Evolutionary conservation across 1,140 invertebrate genomes (phyloP), one percentile per base, ranked within the genome.

Genomic region (Drosophila albomicans): DNA sequence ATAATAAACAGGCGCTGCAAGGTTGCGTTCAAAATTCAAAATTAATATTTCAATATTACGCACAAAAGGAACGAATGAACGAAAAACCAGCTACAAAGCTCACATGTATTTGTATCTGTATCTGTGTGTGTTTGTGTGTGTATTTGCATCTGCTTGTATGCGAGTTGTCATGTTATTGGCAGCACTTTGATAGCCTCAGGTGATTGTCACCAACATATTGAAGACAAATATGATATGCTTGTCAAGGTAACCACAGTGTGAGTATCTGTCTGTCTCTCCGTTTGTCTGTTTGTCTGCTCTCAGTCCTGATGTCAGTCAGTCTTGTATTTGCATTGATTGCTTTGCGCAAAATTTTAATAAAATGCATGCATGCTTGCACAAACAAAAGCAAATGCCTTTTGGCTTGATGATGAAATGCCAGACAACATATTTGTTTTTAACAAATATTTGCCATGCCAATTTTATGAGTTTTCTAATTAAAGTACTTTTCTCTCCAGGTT

Each of bases 41-140:
- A 85, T 86, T 86, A 86, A 86, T 86, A 86, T 86, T 87, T 88
- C 79, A 66, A 82, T 78, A 79, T 65, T 66, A 71, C 69, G 66
- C 62, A 69, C 52, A 59, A 63, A 69, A 25, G 20, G 20, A 25
- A 64, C 61, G 51, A 49, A 58, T 11, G 52, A 67, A 58, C 8
- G 57, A 67, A 74, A 69, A 68, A 63, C 58, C 75, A 81, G 52
- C 69, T 74, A 81, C 75, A 85, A 78, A 85, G 78, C 58, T 49
- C 49, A 65, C 46, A 7, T 62, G 32, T 30, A 56, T 52, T 30
- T 78, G 63, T 61, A 49, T 49, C 35, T 59, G 30, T 54, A 30
- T 49, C 35, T 59, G 38, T 61, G 35, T 69, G 59, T 61, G 56
- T 66, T 43, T 45, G 52, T 46, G 25, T 57, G 28, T 63, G 38